Base-by-base conservation (phyloP, 2,113 vertebrate species). In the Miniopterus natalensis region DNA sequence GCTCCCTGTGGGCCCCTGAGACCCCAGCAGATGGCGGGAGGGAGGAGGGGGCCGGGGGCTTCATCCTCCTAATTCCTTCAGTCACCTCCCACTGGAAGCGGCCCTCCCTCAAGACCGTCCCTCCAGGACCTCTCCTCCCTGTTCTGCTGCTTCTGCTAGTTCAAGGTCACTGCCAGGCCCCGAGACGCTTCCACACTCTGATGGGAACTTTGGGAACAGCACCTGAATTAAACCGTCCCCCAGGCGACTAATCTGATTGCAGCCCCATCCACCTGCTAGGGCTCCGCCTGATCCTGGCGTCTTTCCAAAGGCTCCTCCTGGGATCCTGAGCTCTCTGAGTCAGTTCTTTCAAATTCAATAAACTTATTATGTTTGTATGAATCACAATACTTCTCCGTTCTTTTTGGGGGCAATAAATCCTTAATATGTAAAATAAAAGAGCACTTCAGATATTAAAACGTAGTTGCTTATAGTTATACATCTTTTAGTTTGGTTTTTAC, bases 311-410 rank as follows among this genome's bases (percentile, higher is more conserved):
- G 45, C 45, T 80, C 49, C 51, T 42, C 57, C 25, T 40, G 88
- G 40, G 88, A 87, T 73, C 13, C 23, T 55, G 42, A 75, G 45
- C 27, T 86, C 15, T 27, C 51, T 40, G 49, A 87, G 61, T 8
- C 84, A 23, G 1, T 14, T 84, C 86, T 65, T 42, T 61, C 42
- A 13, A 92, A 68, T 84, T 55, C 49, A 53, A 55, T 79, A 84
- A 92, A 42, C 47, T 65, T 42, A 71, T 57, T 29, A 77, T 63
- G n/a, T 75, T 83, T 66, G 61, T 45, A 73, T 63, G 57, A 93
- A 42, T 91, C 51, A 88, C 29, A 90, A 17, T 31, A 68, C n/a
- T 95, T 77, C 61, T 49, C 57, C 77, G 53, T 51, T 92, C n/a
- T n/a, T 36, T 90, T 21, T 66, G 47, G 85, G 87, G 27, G 31